Base-by-base conservation (phyloP, 2,113 vertebrate species). In the Scolopax mira region DNA sequence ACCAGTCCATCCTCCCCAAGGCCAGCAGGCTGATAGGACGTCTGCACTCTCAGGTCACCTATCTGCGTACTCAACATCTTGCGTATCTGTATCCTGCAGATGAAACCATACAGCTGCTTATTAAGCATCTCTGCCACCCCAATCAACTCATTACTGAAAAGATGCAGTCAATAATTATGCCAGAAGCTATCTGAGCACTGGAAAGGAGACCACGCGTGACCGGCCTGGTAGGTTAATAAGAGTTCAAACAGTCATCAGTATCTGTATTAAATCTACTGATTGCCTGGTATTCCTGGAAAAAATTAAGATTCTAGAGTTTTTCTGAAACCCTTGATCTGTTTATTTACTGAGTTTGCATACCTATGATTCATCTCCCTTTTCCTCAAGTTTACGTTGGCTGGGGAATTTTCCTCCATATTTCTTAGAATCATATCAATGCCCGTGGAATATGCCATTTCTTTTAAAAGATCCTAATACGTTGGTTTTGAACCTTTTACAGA, bases 101-200 rank as follows among this genome's bases (percentile, higher is more conserved):
- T 79, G 28, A 88, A 92, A 88, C 21, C 71, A 42, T 51, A 66
- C 30, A 75, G 79, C 57, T 81, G 82, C 80, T 91, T 89, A 52
- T 41, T 64, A 79, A 84, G 61, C 61, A 22, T 42, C 74, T 96
- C 73, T 93, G 89, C 48, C 42, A n/a, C 30, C 57, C 78, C n/a
- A 88, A 60, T 49, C 85, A 90, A 88, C 42, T 92, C 35, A 87
- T 82, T 82, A 65, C 77, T 73, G 70, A 16, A 51, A 90, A 79
- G 89, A 88, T 84, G 58, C 27, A 73, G 73, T 51, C 33, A 79
- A 14, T 70, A 92, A 88, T 75, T 88, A 62, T 9, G 10, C 31
- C 46, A 91, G 90, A 83, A 84, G 84, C n/a, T 91, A 79, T 62
- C 66, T 89, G 51, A 88, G 93, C 57, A 79, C 88, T 79, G 72